Evolutionary conservation across 1,140 invertebrate species (phyloP).

Genomic region (Ctenoplectra terminalis): DNA sequence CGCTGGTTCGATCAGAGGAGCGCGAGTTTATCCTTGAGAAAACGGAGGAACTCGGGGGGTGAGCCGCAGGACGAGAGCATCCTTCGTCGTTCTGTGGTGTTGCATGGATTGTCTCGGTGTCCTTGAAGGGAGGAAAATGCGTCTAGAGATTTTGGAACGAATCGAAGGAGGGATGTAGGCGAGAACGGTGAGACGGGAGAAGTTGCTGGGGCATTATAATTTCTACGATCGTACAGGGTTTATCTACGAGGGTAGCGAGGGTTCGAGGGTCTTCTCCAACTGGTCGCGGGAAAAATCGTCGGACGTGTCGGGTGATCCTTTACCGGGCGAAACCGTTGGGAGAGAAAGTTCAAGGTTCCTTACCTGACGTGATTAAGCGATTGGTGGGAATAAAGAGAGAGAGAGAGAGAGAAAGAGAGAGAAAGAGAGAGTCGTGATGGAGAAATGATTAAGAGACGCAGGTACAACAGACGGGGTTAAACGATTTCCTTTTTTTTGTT

Average conservation of each 20-base stretch:
- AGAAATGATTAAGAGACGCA: conserved; percentile 30
- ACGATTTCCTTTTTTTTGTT: conserved; percentile 20
- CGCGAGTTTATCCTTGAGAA: not conserved
- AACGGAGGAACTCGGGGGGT: not conserved
- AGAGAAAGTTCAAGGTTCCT: conserved; percentile 4
- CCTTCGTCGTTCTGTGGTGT: not conserved
- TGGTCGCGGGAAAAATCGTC: not conserved
- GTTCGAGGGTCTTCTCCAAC: not conserved
- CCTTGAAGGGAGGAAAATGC: not conserved
- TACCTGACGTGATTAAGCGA: not conserved
- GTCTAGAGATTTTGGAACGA: not conserved
- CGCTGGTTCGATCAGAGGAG: not conserved
- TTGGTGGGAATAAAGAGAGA: not conserved
- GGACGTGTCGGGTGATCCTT: not conserved
- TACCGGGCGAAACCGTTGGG: no score
- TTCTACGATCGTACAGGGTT: not conserved
- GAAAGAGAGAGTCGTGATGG: not conserved
- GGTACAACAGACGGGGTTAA: not conserved
- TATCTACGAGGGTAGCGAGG: not conserved
- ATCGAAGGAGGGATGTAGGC: not conserved
- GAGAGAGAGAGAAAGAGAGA: not conserved
- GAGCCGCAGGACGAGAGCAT: not conserved
- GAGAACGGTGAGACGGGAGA: not conserved
- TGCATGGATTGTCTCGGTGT: not conserved
- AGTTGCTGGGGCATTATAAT: not conserved